Evolutionary conservation across 1,140 invertebrate genomes (phyloP).

Genomic region (Elymnias hypermnestra): DNA sequence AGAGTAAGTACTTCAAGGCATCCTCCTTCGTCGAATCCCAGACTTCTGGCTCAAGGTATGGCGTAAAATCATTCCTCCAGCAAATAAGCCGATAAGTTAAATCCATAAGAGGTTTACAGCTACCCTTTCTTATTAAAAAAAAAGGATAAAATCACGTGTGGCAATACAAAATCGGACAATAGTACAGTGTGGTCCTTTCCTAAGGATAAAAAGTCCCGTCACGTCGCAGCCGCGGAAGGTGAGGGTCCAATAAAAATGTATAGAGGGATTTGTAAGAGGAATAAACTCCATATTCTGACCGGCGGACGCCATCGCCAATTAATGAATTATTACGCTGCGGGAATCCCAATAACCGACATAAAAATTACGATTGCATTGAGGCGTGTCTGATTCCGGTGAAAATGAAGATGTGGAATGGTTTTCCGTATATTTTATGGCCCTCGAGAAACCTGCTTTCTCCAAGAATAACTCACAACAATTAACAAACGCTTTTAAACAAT

Average conservation of each 20-base stretch:
- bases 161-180: too few species aligned
- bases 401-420: neutral
- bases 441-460: too few species aligned
- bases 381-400: slow-evolving; percentile 1
- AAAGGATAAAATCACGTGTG: too few species aligned
- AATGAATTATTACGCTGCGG: slow-evolving; percentile 43
- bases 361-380: neutral
- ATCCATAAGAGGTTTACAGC: too few species aligned
- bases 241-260: slow-evolving; percentile 69
- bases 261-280: slow-evolving; percentile 59
- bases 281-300: slow-evolving; percentile 45
- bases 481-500: too few species aligned
- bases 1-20: too few species aligned
- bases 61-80: too few species aligned
- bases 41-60: too few species aligned
- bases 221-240: slow-evolving; percentile 52
- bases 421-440: neutral
- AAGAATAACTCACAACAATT: too few species aligned
- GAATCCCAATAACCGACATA: slow-evolving; percentile 24
- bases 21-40: too few species aligned
- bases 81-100: too few species aligned
- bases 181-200: slow-evolving; percentile 14
- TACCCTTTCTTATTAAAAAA: too few species aligned
- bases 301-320: slow-evolving; percentile 40
- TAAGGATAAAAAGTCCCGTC: slow-evolving; percentile 38